Base-by-base conservation (phyloP, 2,888 invertebrate genomes). In the Herminia tarsipennalis region DNA sequence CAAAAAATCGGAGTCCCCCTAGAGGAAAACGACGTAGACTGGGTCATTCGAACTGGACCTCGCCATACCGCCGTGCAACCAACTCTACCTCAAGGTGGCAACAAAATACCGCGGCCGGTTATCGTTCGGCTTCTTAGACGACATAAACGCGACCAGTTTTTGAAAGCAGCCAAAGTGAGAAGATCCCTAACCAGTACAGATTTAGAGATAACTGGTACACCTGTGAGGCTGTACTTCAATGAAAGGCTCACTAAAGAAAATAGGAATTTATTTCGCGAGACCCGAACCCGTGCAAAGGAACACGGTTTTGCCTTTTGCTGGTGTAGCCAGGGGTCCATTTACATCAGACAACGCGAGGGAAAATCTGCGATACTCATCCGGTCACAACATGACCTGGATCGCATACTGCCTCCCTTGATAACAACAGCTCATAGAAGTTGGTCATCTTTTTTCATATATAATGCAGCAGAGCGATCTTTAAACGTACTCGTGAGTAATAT, bases 11-110 rank as follows among this genome's bases (percentile, higher is more conserved):
- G n/a, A n/a, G n/a, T n/a, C n/a, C n/a, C n/a, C n/a, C n/a, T n/a
- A n/a, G n/a, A n/a, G n/a, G 58, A 62, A 3, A n/a, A 21, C 2
- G 59, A 66, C 13, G 48, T 66, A n/a, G 57, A 58, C 25, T 45
- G 47, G 16, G 40, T 51, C 0, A n/a, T 29, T 4, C 21, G 62
- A 16, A 47, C 42, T 1, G 59, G 58, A 1, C 49, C 56, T n/a
- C n/a, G n/a, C 1, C 25, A 29, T n/a, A 2, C 17, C 8, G 14
- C 5, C 22, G 22, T 3, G 22, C n/a, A 9, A 22, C 22, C 9
- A 22, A 0, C 9, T 9, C 4, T 22, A 22, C n/a, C 27, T 2
- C 48, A 40, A 10, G 18, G 8, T 3, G 20, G 18, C 1, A 13
- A 12, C 1, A 33, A 13, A 5, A 5, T 39, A 1, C 42, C 61